Base-by-base conservation (phyloP, 1,140 invertebrate species). In the Tyrophagus putrescentiae region DNA sequence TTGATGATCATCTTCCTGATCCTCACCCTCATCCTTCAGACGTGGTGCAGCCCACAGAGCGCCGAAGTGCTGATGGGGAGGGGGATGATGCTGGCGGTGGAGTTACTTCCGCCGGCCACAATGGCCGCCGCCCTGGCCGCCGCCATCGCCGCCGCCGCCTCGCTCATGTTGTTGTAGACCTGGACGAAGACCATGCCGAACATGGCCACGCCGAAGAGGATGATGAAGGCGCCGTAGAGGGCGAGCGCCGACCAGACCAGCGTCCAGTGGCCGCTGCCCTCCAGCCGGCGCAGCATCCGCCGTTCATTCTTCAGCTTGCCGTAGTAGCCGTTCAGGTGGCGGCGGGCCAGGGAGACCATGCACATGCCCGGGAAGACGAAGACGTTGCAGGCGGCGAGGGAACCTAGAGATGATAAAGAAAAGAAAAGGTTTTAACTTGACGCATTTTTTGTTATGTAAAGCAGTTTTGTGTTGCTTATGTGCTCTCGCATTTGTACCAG, bases 391-490 rank as follows among this genome's bases (percentile, higher is more conserved):
- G 63, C 57, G n/a, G 63, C 63, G 18, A 64, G 41, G 21, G 61
- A 62, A 42, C 82, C 82, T 28, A 83, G 21, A 34, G 4, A 25
- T 58, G 25, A 31, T 28, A 32, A 32, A 21, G 18, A 28, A 21
- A 21, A 21, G 18, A 54, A 21, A 16, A 32, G n/a, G 34, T 21
- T 32, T 21, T 32, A 31, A 27, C 31, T 54, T 48, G 7, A 21
- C 7, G 11, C 21, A 48, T 48, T 9, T 48, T 48, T 21, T 48
- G 7, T 7, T 48, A 7, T 48, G 18, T 48, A 48, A 13, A 9
- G 11, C 7, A 7, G 21, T 7, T 13, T 48, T 7, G 7, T 48
- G 7, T 48, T 7, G 7, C 21, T 21, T 7, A 48, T 9, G 28
- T 9, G 7, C 7, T 6, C 21, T 48, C 28, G 7, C 6, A n/a